Conservation (phyloP, 2,797 vertebrate species). For the Galago senegalensis region DNA sequence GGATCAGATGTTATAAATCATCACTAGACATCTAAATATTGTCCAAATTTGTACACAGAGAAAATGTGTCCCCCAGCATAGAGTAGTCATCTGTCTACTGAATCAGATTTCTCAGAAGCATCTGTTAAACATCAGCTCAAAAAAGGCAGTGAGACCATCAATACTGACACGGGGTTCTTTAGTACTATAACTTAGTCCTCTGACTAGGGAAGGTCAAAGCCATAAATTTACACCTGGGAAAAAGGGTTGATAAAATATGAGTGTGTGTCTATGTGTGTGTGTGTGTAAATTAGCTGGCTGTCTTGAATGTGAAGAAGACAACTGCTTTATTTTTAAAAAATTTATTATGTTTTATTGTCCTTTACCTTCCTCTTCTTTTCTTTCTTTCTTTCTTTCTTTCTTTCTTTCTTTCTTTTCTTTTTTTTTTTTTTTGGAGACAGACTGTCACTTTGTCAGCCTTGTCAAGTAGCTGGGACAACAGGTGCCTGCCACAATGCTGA, state of each 20-base stretch:
- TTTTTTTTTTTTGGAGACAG: no score
- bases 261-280: accelerated
- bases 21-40: background rate
- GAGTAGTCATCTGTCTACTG: no score
- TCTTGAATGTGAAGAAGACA: background rate
- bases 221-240: background rate
- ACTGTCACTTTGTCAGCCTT: no score
- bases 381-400: background rate
- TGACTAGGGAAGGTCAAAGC: background rate
- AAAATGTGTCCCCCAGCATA: background rate
- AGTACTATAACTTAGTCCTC: background rate
- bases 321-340: background rate
- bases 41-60: background rate
- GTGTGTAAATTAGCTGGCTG: background rate
- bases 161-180: background rate
- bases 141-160: background rate
- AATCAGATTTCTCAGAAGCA: background rate
- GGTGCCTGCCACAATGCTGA: no score
- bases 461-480: no score
- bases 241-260: background rate
- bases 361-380: background rate
- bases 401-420: no score
- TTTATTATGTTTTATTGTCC: background rate
- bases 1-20: background rate
- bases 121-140: background rate